Evolutionary conservation across 2,888 invertebrate species (phyloP), one percentile per base, ranked within the genome.

Genomic region (Micoletzkya japonica): DNA sequence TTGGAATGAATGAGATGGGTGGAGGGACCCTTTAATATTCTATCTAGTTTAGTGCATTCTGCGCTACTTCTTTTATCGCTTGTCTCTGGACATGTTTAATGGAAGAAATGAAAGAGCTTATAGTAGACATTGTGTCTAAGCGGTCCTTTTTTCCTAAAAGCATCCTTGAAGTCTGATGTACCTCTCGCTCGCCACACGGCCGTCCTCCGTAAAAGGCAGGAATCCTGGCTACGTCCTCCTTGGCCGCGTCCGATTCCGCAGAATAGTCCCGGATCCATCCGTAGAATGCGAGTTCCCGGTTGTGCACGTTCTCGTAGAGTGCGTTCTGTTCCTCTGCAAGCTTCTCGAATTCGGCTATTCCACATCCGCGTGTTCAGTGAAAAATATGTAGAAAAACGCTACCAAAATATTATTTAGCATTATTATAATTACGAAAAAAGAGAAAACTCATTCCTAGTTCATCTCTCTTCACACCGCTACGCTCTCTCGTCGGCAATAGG

Each of bases 241-340:
- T 34, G n/a, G 49, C 63, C 20, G 34, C 63, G 20, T 44, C 60
- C 14, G 44, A 10, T 26, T 63, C 63, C 50, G 50, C 20, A 32
- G 50, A 63, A 50, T 63, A 63, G 49, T 24, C 63, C 14, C 26
- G 37, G 20, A 30, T 30, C 64, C 64, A 66, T 26, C 37, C 28
- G 54, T 66, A 66, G 34, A 66, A 24, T n/a, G 37, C 64, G 36
- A 36, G 36, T 37, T 66, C 64, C 7, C 64, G 52, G 37, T 66
- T n/a, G 64, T 66, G 64, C 36, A 66, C 64, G 30, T 66, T 54
- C 50, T 50, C 32, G 32, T 50, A 50, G 32, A 63, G 63, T 6
- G 49, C 63, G 24, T 26, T 39, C 28, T 37, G 26, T 2, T 50
- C 49, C n/a, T 63, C 63, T 63, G 63, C n/a, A n/a, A n/a, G n/a